Conservation (phyloP, 1,140 invertebrate genomes). For the Orius insidiosus region DNA sequence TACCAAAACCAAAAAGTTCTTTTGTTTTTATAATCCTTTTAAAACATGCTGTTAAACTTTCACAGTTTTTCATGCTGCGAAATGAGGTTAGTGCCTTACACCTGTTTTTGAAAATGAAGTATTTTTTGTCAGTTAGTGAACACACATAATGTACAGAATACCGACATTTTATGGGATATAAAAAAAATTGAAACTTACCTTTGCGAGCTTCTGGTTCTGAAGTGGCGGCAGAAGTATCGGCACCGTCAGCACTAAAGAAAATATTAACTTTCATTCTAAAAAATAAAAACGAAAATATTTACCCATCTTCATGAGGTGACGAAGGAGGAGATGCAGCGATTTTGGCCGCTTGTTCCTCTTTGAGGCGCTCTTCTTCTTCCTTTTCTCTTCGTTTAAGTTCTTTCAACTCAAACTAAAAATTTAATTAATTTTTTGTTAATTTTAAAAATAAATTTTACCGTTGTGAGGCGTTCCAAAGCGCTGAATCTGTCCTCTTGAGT, state of each 20-base stretch:
- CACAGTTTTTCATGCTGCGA: constrained; percentile 3
- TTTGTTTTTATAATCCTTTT: too few relatives aligned
- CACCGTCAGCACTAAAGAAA: constrained; percentile 33
- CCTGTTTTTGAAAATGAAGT: too few relatives aligned
- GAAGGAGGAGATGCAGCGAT: constrained; percentile 34
- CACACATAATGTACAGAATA: constrained; percentile 4
- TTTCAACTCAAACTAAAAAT: constrained; percentile 83
- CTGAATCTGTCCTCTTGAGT: constrained; percentile 98
- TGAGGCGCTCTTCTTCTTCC: constrained; percentile 46
- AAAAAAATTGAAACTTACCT: constrained; percentile 15
- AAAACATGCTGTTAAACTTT: neutral
- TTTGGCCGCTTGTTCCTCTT: constrained; percentile 57
- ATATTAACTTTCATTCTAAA: too few relatives aligned
- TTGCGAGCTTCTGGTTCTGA: constrained; percentile 24
- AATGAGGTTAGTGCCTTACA: neutral
- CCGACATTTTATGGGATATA: constrained; percentile 1
- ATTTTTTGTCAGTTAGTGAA: neutral
- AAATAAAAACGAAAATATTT: constrained; percentile 14
- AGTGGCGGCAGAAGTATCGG: constrained; percentile 31
- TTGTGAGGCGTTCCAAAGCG: constrained; percentile 91
- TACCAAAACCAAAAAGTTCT: neutral
- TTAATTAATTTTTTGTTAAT: neutral
- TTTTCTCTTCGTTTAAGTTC: constrained; percentile 81
- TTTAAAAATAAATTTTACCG: too few relatives aligned
- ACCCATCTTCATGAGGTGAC: constrained; percentile 38